Conservation (phyloP, 2,888 invertebrate species). For the Siphonodentalium dalli region DNA sequence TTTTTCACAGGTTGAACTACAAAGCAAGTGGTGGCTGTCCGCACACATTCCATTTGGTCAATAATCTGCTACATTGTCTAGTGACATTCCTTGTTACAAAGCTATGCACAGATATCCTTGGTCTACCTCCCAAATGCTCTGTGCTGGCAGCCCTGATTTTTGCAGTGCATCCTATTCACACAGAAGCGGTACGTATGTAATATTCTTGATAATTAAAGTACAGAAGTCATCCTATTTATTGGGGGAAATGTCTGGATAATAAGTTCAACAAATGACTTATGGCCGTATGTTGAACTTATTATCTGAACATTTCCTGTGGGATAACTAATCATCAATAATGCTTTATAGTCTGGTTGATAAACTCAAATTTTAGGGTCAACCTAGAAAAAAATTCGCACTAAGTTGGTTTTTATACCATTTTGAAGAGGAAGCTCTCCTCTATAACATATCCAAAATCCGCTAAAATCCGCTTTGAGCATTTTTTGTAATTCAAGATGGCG, state of each 20-base stretch:
- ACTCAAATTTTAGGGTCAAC: too few relatives aligned
- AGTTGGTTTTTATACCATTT: too few relatives aligned
- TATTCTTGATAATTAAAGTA: background rate
- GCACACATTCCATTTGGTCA: slow-evolving; percentile 49
- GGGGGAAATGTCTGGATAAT: too few relatives aligned
- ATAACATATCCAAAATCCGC: too few relatives aligned
- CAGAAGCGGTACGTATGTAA: slow-evolving; percentile 69
- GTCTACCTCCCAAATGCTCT: slow-evolving; percentile 46
- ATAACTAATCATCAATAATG: too few relatives aligned
- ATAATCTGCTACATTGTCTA: slow-evolving; percentile 45
- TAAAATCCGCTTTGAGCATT: too few relatives aligned
- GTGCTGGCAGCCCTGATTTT: slow-evolving; percentile 44
- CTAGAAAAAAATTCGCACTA: too few relatives aligned
- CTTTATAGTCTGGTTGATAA: too few relatives aligned
- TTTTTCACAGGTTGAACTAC: slow-evolving; percentile 48
- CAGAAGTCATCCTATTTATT: too few relatives aligned
- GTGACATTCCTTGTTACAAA: slow-evolving; percentile 45
- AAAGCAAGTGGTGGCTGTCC: slow-evolving; percentile 38
- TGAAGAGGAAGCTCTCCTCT: too few relatives aligned
- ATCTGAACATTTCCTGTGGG: background rate
- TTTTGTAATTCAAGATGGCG: too few relatives aligned
- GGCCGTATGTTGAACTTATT: background rate
- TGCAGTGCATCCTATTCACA: slow-evolving; percentile 58
- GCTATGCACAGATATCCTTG: slow-evolving; percentile 35
- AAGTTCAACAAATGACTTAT: background rate